Base-by-base conservation (phyloP, 2,797 vertebrate species). In the Myotis planiceps region DNA sequence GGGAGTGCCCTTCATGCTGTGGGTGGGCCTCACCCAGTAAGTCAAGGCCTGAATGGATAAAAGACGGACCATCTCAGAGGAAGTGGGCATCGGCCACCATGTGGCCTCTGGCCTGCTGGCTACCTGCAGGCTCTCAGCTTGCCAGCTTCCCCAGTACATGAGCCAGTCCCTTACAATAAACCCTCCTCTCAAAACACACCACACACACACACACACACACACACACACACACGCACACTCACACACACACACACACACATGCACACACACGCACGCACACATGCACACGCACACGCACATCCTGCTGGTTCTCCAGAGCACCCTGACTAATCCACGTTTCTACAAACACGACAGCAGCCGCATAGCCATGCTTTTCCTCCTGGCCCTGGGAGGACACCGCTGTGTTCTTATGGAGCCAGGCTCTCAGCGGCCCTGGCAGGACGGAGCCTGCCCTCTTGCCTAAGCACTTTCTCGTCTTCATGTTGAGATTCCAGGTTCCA, bases 81-180 rank as follows among this genome's bases (percentile, higher is more conserved):
- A 42, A 47, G 32, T 45, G 4, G 9, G 74, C 16, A 32, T 29
- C 13, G 19, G 37, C 55, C 47, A 58, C 6, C 16, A 37, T 13
- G 21, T 5, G 25, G 87, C 7, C 42, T 69, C 25, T 12, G 60
- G 34, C 18, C 58, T 29, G 16, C 23, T 42, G 12, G 4, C 12
- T 42, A 9, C 13, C 23, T 29, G 18, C 25, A 34, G 5, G 9
- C 2, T 16, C 23, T 29, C 25, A 42, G 39, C 39, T 45, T 68
- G 16, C 23, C 49, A 37, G 47, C 13, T 21, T 32, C 23, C 15
- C 19, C 18, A 63, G 23, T 16, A 7, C 0, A 15, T 0, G 9
- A 78, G 21, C 69, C 68, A 93, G 3, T 37, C 72, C 47, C 25
- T 87, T 72, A n/a, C 25, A 74, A 65, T 88, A 42, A 92, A 88